Evolutionary conservation across 2,113 vertebrate genomes (phyloP), one percentile per base, ranked within the genome.

Genomic region (Seriola aureovittata): DNA sequence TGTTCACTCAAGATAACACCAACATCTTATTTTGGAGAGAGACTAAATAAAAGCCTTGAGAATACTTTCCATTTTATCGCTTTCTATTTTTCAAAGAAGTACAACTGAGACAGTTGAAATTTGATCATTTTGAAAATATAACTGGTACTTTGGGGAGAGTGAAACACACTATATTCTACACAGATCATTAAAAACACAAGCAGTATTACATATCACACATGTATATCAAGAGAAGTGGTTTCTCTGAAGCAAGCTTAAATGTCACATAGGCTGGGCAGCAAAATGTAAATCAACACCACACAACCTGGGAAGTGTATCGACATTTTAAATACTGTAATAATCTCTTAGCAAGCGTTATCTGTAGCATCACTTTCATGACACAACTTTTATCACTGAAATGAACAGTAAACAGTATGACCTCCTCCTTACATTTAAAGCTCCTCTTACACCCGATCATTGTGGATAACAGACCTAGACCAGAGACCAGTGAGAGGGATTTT

Each of bases 381-480:
- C 8, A 8, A 42, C 40, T 42, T 42, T 42, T 42, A 42, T 42
- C n/a, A n/a, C 16, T 48, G 60, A 40, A 25, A 40, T n/a, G 50
- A 65, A 42, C 14, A 34, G 6, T 40, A n/a, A 40, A 50, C 44
- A 17, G 36, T 16, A 12, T 34, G 19, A 50, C 40, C 68, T 12
- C 11, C 3, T n/a, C 25, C 57, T 50, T 52, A 25, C 4, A 12
- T 29, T 13, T 40, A 40, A 75, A 69, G 32, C 29, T 78, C 32
- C 3, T 59, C 42, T 66, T 52, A n/a, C 32, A 19, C n/a, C 25
- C 58, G n/a, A 32, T 66, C 9, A 59, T 59, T 38, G 9, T 59
- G 9, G 32, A n/a, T 25, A 68, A 78, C 25, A 46, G 42, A 60
- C 71, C 32, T 64, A 36, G 64, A n/a, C 60, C 32, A 58, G 48